A percentile compares a stretch with the other conserved stretches of the same genome.
These are phyloP conservation scores for Scaptodrosophila lebanonensis DNA, from an alignment of 1,140 invertebrate genomes.

Conservation along the genomic window DNA sequence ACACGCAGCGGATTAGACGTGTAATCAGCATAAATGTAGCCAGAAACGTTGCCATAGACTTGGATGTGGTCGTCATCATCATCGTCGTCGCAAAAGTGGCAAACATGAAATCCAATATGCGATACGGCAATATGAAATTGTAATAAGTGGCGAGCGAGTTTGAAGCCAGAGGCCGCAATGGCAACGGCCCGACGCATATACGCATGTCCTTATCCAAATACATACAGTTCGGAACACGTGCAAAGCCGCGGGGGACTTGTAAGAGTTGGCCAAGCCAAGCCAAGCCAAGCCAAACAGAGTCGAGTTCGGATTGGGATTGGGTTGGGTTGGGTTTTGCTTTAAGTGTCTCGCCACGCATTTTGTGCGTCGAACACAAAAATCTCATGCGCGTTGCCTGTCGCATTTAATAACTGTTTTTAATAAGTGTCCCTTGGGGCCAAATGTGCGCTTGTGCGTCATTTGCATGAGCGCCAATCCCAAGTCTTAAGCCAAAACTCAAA, in stretches of 20 bases:
- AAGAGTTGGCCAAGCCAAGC: constrained; percentile 54
- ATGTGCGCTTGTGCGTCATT: constrained; percentile 49
- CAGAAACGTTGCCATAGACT: constrained; percentile 64
- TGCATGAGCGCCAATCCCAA: constrained; percentile 35
- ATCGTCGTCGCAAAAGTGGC: constrained; percentile 53
- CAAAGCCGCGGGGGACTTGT: constrained; percentile 75
- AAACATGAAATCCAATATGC: constrained; percentile 73
- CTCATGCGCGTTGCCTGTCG: constrained; percentile 71
- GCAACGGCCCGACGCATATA: constrained; percentile 34
- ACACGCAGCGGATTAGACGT: constrained; percentile 73
- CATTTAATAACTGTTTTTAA: constrained; percentile 75
- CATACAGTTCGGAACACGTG: constrained; percentile 62
- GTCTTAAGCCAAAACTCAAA: background rate
- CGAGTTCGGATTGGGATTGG: constrained; percentile 24
- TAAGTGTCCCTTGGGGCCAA: constrained; percentile 66
- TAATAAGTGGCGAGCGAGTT: constrained; percentile 23
- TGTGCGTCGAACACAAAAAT: constrained; percentile 36
- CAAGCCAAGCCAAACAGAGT: constrained; percentile 5
- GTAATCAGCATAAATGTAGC: constrained; percentile 76
- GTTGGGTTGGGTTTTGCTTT: constrained; percentile 23
- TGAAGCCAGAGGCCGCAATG: constrained; percentile 23
- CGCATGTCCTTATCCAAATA: constrained; percentile 71
- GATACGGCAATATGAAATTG: constrained; percentile 46
- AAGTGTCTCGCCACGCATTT: constrained; percentile 43
- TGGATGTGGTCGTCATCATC: constrained; percentile 20